These are phyloP conservation scores for Sphaeramia orbicularis DNA, from an alignment of 2,797 vertebrate species.

Conservation along the genomic window DNA sequence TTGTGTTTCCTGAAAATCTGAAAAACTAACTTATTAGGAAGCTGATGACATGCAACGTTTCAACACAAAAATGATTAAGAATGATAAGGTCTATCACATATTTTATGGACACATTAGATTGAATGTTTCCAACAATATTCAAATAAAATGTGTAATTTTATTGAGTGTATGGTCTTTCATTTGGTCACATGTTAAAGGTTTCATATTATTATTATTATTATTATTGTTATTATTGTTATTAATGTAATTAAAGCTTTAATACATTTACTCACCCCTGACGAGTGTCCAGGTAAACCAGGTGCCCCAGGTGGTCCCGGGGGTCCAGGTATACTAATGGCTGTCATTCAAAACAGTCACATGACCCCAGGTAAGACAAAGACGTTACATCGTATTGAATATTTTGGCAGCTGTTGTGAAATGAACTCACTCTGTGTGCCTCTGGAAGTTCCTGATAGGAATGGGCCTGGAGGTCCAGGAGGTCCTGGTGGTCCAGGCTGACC, in stretches of 20 bases:
- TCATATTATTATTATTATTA: too few species aligned
- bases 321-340: constrained; percentile 90
- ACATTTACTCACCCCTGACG: constrained; percentile 85
- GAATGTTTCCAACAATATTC: too few species aligned
- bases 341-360: constrained; percentile 23
- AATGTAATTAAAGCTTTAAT: not conserved
- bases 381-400: constrained; percentile 1
- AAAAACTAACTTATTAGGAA: too few species aligned
- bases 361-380: not conserved
- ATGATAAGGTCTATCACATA: too few species aligned
- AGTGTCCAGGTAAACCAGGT: constrained; percentile 87
- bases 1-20: too few species aligned
- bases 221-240: too few species aligned
- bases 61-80: too few species aligned
- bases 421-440: constrained; percentile 79
- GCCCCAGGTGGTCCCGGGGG: constrained; percentile 91
- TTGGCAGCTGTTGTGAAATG: not conserved
- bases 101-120: too few species aligned
- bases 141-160: too few species aligned
- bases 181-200: too few species aligned
- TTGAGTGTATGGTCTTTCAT: too few species aligned
- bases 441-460: constrained; percentile 75
- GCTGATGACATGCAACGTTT: too few species aligned
- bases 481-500: constrained; percentile 90
- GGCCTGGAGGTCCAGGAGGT: constrained; percentile 85